A percentile compares a stretch with the other conserved stretches of the same genome.
Conservation (phyloP, 2,797 vertebrate species). For the Phaenicophaeus curvirostris region DNA sequence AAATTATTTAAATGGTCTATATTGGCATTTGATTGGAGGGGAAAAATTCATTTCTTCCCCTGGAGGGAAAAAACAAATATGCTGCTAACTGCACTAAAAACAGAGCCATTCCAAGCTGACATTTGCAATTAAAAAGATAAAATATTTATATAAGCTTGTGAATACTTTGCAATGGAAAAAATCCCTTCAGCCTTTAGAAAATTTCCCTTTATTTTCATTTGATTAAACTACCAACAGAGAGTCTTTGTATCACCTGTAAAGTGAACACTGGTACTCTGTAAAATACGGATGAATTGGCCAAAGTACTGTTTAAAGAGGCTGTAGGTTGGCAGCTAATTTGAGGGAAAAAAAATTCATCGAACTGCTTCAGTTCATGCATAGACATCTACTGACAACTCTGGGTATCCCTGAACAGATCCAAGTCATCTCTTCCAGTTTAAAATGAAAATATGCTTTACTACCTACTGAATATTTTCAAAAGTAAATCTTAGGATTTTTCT, state of each 20-base stretch:
- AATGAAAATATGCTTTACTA: neutral
- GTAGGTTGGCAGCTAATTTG: neutral
- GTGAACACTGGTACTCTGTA: neutral
- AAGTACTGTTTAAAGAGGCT: neutral
- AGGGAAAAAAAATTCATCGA: neutral
- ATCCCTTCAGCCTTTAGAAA: neutral
- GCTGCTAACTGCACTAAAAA: neutral
- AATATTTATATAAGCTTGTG: slow-evolving; percentile 27
- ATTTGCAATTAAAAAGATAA: slow-evolving; percentile 55
- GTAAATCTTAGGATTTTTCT: neutral
- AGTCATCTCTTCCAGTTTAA: neutral
- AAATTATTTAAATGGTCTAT: slow-evolving; percentile 26
- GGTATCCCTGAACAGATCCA: neutral
- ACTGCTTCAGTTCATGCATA: fast-evolving
- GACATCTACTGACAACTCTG: neutral
- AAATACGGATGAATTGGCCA: neutral
- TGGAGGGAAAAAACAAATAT: slow-evolving; percentile 16
- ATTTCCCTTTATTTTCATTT: neutral
- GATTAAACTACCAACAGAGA: neutral
- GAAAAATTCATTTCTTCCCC: neutral
- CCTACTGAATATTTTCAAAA: neutral
- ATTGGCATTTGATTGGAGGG: slow-evolving; percentile 21
- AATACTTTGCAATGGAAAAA: neutral
- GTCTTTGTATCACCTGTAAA: neutral
- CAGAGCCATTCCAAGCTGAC: slow-evolving; percentile 1